Base-by-base conservation (phyloP, 2,888 invertebrate species). In the Siphlonurus alternatus region DNA sequence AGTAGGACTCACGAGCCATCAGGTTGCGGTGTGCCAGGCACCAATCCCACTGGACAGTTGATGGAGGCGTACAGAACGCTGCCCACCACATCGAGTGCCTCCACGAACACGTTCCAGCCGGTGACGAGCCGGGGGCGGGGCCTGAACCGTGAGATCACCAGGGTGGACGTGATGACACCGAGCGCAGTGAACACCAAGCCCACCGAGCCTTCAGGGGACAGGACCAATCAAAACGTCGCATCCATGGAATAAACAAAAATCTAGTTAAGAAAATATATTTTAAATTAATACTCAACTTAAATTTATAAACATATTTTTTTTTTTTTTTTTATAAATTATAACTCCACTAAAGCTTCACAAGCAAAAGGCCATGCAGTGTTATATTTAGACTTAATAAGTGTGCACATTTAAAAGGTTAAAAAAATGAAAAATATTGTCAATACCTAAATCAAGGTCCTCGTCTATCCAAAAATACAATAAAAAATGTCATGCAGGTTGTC, bases 161-260 rank as follows among this genome's bases (percentile, higher is more conserved):
- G 51, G 0, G 71, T 72, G 1, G 71, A 71, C 1, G 65, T 62
- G 22, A 71, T 51, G 23, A 72, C 66, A 0, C 75, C 75, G 15
- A 71, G 65, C 1, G 71, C 73, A 51, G 74, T 70, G 56, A 70
- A 73, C 7, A 72, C 65, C 18, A 75, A 67, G 2, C 72, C 72
- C 23, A 73, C 71, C 20, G 70, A 66, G 22, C 73, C 73, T 73
- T 61, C 7, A 61, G 15, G 23, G 15, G 1, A 59, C 10, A 59
- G 1, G 15, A n/a, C n/a, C n/a, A n/a, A n/a, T n/a, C n/a, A n/a
- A n/a, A n/a, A n/a, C n/a, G n/a, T n/a, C n/a, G n/a, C n/a, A n/a
- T n/a, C n/a, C n/a, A n/a, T n/a, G n/a, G n/a, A n/a, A n/a, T n/a
- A n/a, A n/a, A n/a, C n/a, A n/a, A n/a, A n/a, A n/a, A n/a, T n/a